Evolutionary conservation across 2,113 vertebrate species (phyloP), one percentile per base, ranked within the genome.

Genomic region (Strix uralensis): DNA sequence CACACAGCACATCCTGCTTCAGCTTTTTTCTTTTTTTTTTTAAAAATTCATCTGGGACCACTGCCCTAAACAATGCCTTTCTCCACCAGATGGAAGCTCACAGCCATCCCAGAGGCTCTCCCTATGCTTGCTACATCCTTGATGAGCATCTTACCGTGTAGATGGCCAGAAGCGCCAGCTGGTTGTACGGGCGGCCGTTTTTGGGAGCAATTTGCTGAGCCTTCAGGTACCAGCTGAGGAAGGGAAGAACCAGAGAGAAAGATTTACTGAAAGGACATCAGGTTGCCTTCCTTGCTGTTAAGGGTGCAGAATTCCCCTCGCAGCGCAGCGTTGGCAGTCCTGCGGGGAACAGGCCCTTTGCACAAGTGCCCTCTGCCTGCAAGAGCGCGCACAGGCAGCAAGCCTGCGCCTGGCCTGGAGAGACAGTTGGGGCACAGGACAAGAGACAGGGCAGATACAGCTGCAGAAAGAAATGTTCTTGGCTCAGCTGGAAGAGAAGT

Each of bases 141-240:
- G 62, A 91, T 3, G 36, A 66, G 23, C 75, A 82, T 72, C 99
- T 99, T 95, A 99, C 99, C 94, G 99, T 99, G 97, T 99, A 99
- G 65, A 99, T 99, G 57, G 99, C 99, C 94, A 99, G 98, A 44
- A 99, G 98, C 4, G 99, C 99, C 94, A 99, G 97, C 97, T 99
- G 99, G 97, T 99, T 99, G 97, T 99, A 99, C 0, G 99, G 99
- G 34, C 99, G 98, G 38, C 99, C 99, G 34, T 99, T 99, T 97
- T 99, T 99, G 20, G 99, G 99, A 89, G 99, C 99, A 90, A 99
- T 99, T 91, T 99, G 99, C 96, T 99, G 99, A 77, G 99, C 99
- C 97, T 99, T 99, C 97, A 99, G 97, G 97, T 99, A 99, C 99
- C 99, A 99, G 96, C 99, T 99, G 79, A 97, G 65, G 66, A 73